phyloP scores from a whole-genome alignment of 2,797 vertebrate genomes.

The Xenentodon cancila region DNA sequence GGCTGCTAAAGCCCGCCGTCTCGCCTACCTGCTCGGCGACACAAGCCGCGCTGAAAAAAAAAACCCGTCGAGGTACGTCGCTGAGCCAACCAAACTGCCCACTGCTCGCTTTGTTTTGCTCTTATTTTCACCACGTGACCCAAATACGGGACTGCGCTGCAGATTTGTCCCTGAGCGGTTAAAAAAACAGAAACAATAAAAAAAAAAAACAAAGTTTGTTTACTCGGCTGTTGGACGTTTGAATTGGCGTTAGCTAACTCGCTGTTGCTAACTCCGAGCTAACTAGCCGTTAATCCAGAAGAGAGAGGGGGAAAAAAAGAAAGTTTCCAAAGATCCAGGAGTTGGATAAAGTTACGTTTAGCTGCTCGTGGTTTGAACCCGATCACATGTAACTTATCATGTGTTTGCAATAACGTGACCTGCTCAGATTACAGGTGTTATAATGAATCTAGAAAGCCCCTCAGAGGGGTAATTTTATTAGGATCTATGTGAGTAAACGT shows the following conservation, averaged over 20 bases:
- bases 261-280: conserved; percentile 54
- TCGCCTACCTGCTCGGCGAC: conserved; percentile 27
- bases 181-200: too few relatives aligned
- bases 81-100: conserved; percentile 23
- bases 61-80: conserved; percentile 62
- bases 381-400: not conserved
- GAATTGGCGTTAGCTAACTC: conserved; percentile 32
- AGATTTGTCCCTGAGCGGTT: not conserved
- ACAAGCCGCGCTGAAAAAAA: conserved; percentile 53
- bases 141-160: not conserved
- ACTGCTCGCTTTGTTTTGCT: conserved; percentile 36
- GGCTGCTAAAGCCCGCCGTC: conserved; percentile 60
- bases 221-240: conserved; percentile 31
- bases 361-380: not conserved
- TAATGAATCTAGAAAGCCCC: not conserved
- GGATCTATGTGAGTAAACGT: not conserved
- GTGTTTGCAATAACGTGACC: not conserved
- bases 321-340: conserved; percentile 40
- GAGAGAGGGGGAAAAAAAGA: conserved; percentile 3
- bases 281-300: conserved; percentile 26
- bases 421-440: not conserved
- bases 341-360: conserved; percentile 1
- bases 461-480: not conserved
- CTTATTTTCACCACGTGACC: conserved; percentile 44
- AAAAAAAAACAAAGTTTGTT: conserved; percentile 66